A percentile compares a stretch with the other conserved stretches of the same genome.
Conservation (phyloP, 2,797 vertebrate species). For the Lacerta bilineata region DNA sequence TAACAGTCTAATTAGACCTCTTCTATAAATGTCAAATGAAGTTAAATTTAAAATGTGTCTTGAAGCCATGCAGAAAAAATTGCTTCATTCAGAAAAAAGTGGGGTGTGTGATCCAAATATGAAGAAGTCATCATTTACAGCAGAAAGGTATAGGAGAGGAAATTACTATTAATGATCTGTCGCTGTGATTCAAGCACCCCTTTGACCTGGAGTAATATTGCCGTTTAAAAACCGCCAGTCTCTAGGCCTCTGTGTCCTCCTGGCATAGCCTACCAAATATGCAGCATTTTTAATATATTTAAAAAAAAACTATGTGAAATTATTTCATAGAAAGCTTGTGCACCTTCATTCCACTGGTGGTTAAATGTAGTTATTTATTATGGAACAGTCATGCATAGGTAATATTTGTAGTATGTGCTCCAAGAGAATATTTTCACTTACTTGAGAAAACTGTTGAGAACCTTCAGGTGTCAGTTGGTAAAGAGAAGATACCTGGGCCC, state of each 20-base stretch:
- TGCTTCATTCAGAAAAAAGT: conserved; percentile 37
- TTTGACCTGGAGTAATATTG: background rate
- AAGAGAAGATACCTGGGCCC: background rate
- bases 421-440: background rate
- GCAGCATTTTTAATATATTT: background rate
- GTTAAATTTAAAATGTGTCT: conserved; percentile 15
- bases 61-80: conserved; percentile 32
- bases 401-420: background rate
- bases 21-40: background rate
- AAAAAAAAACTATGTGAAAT: background rate
- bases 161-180: background rate
- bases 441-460: background rate
- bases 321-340: background rate
- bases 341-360: background rate
- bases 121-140: background rate
- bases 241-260: background rate
- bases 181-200: background rate
- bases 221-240: background rate
- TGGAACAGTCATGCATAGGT: background rate
- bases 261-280: background rate
- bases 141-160: background rate
- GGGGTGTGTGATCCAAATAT: conserved; percentile 23
- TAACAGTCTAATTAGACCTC: conserved; percentile 59
- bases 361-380: background rate
- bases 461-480: background rate